Conservation (phyloP, 2,113 vertebrate species). For the Bombycilla garrulus region DNA sequence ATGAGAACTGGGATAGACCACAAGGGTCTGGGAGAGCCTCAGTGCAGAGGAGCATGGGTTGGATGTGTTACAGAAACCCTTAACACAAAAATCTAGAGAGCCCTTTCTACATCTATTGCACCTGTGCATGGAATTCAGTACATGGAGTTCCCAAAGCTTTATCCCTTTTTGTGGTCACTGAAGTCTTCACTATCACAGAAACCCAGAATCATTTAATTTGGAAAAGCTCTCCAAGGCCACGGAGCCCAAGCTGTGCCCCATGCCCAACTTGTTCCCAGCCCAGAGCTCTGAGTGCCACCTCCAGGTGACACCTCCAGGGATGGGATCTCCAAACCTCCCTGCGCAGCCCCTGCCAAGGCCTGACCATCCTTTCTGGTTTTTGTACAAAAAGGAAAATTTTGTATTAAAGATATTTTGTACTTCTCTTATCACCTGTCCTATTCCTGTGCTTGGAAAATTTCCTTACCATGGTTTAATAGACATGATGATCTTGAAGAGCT, state of each 20-base stretch:
- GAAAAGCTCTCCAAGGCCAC: accelerated
- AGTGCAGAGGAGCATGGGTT: neutral
- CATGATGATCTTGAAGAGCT: neutral
- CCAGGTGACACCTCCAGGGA: neutral
- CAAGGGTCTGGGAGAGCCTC: neutral
- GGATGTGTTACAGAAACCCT: neutral
- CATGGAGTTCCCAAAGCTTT: neutral
- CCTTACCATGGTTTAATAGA: neutral
- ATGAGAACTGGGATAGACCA: neutral
- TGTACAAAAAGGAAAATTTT: neutral
- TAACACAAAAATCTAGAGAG: neutral
- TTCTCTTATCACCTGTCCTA: neutral
- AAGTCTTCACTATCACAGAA: neutral
- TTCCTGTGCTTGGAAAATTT: neutral
- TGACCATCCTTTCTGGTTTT: accelerated
- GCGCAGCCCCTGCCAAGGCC: neutral
- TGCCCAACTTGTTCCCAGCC: neutral
- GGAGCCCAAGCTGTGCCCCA: accelerated
- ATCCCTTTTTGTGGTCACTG: neutral
- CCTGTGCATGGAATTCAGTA: neutral
- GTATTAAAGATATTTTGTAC: neutral
- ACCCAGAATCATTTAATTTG: accelerated
- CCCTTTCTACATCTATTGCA: neutral
- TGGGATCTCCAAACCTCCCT: neutral
- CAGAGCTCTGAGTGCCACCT: neutral